Evolutionary conservation across 2,113 vertebrate genomes (phyloP), one percentile per base, ranked within the genome.

Genomic region (Lanius collurio): DNA sequence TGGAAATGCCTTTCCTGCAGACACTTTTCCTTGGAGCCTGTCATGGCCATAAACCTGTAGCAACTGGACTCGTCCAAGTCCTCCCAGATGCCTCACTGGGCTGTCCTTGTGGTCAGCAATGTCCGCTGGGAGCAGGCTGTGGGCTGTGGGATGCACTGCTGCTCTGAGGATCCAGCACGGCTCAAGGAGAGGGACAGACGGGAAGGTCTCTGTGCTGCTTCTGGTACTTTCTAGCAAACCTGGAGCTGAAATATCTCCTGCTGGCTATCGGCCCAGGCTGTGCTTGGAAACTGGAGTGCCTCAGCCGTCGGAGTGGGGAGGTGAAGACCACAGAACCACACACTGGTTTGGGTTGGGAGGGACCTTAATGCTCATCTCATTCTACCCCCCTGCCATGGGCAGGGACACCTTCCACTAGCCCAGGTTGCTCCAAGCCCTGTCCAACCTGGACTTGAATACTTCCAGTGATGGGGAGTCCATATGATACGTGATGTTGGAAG

Each of bases 51-150:
- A 64, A 55, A 60, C 30, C 41, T 27, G 35, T 21, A 26, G 42
- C 13, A 3, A 24, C 37, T 1, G 0, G 46, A 21, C n/a, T 74
- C 24, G 26, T 28, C 27, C 3, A 24, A 2, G n/a, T 37, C 39
- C 41, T 46, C 67, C 27, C 56, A 19, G 53, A 11, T 44, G 23
- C 41, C 30, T 46, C 3, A 0, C 6, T 35, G 52, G 13, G 16
- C 47, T 80, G 13, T 55, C 60, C 46, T 55, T 8, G 0, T 4
- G 2, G 57, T 37, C 4, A 17, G 13, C 3, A 5, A 5, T 2
- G 3, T 19, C 52, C 1, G 0, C 35, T 20, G 2, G 23, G 35
- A 42, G 59, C 6, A 3, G 44, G n/a, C 1, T 57, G 33, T 27
- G 80, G 10, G 71, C 2, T 60, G 23, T 31, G 73, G 31, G 74